Evolutionary conservation across 2,113 vertebrate genomes (phyloP), one percentile per base, ranked within the genome.

Genomic region (Semnornis frantzii): DNA sequence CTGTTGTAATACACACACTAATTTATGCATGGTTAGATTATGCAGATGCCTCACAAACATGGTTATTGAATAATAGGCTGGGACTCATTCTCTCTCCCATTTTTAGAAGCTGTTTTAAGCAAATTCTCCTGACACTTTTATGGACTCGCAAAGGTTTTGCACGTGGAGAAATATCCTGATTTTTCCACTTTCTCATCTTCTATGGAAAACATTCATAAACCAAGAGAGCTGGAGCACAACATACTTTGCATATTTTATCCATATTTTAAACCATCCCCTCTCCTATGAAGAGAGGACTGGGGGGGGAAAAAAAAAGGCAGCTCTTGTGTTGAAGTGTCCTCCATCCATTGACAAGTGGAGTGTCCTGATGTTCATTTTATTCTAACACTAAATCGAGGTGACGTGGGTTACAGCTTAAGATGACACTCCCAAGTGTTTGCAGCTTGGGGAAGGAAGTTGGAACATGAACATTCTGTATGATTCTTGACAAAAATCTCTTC

Each of bases 1-100:
- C 98, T 98, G 98, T 98, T 99, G 98, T 99, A 99, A 99, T 99
- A 99, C 98, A 99, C 98, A 98, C 97, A 98, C 98, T 99, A 99
- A 99, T 99, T 99, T 99, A 99, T 99, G 98, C 99, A 98, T 98
- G 98, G 96, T 98, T 99, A 98, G 98, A 98, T 98, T 98, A 98
- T 98, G 97, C 98, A 98, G 98, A 98, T 98, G 98, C 97, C 98
- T 98, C 98, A 98, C 98, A 97, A 97, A 97, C 97, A 96, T 98
- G 98, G 98, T 98, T 98, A 98, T 98, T 99, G 98, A 98, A 98
- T 98, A 98, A 99, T 98, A 97, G 97, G 97, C 98, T 96, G 97
- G 92, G 95, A 91, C 96, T 96, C 95, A 64, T 94, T 97, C 94
- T 92, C 96, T 90, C 89, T 96, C 78, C 95, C 92, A 34, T 96